phyloP scores from a whole-genome alignment of 2,113 vertebrate genomes.

The Actenoides hombroni region DNA sequence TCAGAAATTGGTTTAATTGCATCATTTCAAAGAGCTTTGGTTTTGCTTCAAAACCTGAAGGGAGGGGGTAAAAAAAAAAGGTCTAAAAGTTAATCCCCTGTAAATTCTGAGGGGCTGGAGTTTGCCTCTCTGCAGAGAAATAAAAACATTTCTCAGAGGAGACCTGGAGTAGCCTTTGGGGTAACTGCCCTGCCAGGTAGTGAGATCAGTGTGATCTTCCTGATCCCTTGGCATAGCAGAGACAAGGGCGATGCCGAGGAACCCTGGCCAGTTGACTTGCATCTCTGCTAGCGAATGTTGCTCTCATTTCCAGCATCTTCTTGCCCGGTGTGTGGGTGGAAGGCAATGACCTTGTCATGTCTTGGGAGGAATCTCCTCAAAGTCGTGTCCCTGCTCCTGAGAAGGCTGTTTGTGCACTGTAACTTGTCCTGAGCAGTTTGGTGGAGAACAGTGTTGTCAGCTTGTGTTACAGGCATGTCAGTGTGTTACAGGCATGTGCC shows the following conservation, averaged over 20 bases:
- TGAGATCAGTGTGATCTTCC: accelerated
- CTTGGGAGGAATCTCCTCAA: not conserved
- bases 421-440: not conserved
- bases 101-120: not conserved
- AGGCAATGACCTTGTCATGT: not conserved
- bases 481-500: not conserved
- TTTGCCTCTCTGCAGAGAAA: not conserved
- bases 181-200: not conserved
- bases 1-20: not conserved
- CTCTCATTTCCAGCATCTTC: not conserved
- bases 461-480: not conserved
- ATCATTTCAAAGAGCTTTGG: not conserved
- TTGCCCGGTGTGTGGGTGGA: not conserved
- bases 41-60: not conserved
- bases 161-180: not conserved
- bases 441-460: not conserved
- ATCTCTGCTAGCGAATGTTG: not conserved
- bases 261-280: not conserved
- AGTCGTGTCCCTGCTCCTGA: not conserved
- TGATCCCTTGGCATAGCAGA: not conserved
- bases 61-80: not conserved
- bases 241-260: not conserved
- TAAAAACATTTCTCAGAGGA: not conserved
- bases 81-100: not conserved
- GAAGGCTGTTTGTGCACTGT: not conserved